Evolutionary conservation across 2,113 vertebrate genomes (phyloP).

Genomic region (Nymphicus hollandicus): DNA sequence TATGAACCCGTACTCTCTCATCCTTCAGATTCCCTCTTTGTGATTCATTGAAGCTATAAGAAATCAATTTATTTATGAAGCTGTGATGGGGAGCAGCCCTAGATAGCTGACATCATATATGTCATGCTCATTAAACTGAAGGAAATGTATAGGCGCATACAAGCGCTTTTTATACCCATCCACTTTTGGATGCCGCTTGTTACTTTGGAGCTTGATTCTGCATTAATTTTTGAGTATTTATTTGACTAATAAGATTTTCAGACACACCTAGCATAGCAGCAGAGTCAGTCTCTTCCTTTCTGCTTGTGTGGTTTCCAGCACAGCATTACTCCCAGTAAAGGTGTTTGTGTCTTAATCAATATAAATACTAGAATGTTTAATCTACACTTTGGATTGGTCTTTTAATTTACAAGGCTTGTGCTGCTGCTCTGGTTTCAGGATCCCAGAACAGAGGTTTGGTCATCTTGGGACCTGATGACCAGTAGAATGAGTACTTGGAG

Average conservation of each 20-base stretch:
- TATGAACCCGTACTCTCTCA: not conserved
- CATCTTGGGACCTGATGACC: not conserved
- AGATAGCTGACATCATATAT: not conserved
- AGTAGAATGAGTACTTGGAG: not conserved
- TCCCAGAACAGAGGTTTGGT: not conserved
- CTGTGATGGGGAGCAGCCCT: not conserved
- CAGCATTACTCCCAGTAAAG: not conserved
- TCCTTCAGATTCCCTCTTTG: not conserved
- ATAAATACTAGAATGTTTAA: not conserved
- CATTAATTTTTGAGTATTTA: not conserved
- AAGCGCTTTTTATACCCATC: not conserved
- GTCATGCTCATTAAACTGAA: not conserved
- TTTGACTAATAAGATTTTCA: not conserved
- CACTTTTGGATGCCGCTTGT: not conserved
- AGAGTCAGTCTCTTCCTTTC: not conserved
- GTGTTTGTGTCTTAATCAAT: not conserved
- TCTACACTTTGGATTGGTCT: no score
- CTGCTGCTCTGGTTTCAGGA: not conserved
- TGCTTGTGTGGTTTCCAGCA: not conserved
- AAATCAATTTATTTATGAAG: not conserved
- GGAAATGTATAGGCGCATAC: accelerated
- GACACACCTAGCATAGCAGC: accelerated
- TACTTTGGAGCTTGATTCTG: not conserved
- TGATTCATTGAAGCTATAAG: not conserved
- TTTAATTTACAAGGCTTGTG: not conserved